phyloP scores from a whole-genome alignment of 2,888 invertebrate genomes.

The Apodemia zela region DNA sequence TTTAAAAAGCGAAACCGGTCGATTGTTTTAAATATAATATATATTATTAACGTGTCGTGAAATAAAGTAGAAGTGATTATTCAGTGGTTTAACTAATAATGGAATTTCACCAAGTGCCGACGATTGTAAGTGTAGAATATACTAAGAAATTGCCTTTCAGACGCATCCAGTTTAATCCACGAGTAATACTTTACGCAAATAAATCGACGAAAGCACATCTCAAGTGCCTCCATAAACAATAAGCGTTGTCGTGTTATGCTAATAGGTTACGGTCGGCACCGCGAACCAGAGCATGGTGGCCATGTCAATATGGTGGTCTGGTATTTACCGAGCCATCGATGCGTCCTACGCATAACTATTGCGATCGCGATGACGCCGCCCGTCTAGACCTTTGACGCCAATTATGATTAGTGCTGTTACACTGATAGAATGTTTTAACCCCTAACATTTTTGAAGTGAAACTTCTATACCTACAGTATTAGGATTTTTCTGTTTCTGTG shows the following conservation, averaged over 20 bases:
- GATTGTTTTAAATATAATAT: too few relatives aligned
- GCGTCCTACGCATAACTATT: slow-evolving; percentile 5
- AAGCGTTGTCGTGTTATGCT: slow-evolving; percentile 7
- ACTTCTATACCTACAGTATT: too few relatives aligned
- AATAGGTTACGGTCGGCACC: not conserved
- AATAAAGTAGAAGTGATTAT: too few relatives aligned
- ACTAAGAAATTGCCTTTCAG: too few relatives aligned
- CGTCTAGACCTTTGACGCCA: slow-evolving; percentile 8
- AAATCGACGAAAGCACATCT: not conserved
- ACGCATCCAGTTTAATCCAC: too few relatives aligned
- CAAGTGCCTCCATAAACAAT: slow-evolving; percentile 1
- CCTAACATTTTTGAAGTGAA: too few relatives aligned
- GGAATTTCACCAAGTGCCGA: too few relatives aligned
- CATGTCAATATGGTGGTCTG: slow-evolving; percentile 1
- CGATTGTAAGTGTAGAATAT: too few relatives aligned
- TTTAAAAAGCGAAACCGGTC: too few relatives aligned
- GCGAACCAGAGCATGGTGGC: slow-evolving; percentile 2
- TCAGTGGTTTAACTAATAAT: too few relatives aligned
- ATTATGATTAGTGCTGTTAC: slow-evolving; percentile 12
- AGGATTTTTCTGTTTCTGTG: too few relatives aligned
- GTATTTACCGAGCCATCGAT: not conserved
- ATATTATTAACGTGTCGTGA: too few relatives aligned
- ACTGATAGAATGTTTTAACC: not conserved
- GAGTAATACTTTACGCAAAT: not conserved
- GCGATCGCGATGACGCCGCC: not conserved